Evolutionary conservation across 2,113 vertebrate genomes (phyloP), one percentile per base, ranked within the genome.

Genomic region (Corvus moneduloides): DNA sequence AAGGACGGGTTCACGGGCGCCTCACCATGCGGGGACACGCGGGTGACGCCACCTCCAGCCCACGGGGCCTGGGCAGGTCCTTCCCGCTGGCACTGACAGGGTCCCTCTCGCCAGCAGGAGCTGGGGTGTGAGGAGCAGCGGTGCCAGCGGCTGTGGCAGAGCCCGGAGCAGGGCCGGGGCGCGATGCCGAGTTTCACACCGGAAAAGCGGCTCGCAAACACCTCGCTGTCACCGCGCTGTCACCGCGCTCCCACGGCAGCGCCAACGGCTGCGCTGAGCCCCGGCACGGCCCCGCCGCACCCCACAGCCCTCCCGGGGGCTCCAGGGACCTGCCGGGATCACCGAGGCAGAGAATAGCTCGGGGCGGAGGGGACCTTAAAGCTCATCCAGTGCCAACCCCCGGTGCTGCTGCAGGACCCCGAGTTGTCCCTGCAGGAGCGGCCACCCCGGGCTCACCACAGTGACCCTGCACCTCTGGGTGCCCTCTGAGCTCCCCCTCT

Each of bases 51-150:
- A 2, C 62, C 51, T 12, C 4, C 8, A 3, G 33, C 67, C 28
- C 6, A 0, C 1, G 1, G n/a, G n/a, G 35, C 26, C 24, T 0
- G 5, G 68, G 48, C 37, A 6, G 59, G 17, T 7, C 49, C 21
- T 28, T 16, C 23, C 43, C 1, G 4, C 69, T 3, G 2, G 2
- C 21, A 10, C 24, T 2, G 49, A 1, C 1, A 21, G n/a, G 30
- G 20, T 52, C 21, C 39, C 41, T 3, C 1, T 2, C 3, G 32
- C 33, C 59, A 10, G 73, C 5, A 1, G 33, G 18, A 16, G 87
- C 75, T 4, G 14, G 44, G 46, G 27, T 5, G 49, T 11, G 69
- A 21, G 1, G 11, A 64, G 58, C 62, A 2, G 52, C 28, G 12
- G 37, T 15, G 84, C 49, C 89, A 11, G 8, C 49, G 12, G 59